Evolutionary conservation across 2,888 invertebrate genomes (phyloP).

Genomic region (Terebella lapidaria): DNA sequence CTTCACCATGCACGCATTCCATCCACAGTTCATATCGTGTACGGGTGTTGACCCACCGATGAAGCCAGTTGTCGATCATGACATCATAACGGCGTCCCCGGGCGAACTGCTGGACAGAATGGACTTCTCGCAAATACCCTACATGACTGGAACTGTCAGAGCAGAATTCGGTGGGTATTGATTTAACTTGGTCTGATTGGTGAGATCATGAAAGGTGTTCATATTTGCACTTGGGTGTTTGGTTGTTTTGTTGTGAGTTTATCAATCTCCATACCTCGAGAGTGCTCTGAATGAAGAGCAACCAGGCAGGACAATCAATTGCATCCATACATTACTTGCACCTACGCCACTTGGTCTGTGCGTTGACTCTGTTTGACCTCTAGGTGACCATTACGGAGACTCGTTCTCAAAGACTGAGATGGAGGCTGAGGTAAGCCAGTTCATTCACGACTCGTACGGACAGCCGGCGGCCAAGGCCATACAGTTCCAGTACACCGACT

Average conservation of each 20-base stretch:
- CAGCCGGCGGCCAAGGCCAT: constrained; percentile 8
- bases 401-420: constrained; percentile 8
- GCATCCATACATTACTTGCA: no score
- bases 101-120: constrained; percentile 5
- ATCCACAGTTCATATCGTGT: constrained; percentile 17
- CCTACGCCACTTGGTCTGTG: no score
- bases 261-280: no score
- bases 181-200: no score
- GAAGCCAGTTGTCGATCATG: constrained; percentile 22
- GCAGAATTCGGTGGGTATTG: constrained; percentile 22
- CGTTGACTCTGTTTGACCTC: no score
- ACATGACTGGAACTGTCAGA: constrained; percentile 25
- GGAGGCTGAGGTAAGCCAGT: constrained; percentile 14
- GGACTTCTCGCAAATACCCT: constrained; percentile 13
- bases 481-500: constrained; percentile 18
- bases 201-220: no score
- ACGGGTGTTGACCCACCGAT: constrained; percentile 21
- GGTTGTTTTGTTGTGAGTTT: no score
- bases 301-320: no score
- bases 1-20: no score
- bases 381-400: constrained; percentile 16
- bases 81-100: constrained; percentile 2
- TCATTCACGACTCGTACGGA: constrained; percentile 8
- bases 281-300: no score
- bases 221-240: no score